These are phyloP conservation scores for Delichon dasypus DNA, from an alignment of 2,797 vertebrate species.

Conservation along the genomic window DNA sequence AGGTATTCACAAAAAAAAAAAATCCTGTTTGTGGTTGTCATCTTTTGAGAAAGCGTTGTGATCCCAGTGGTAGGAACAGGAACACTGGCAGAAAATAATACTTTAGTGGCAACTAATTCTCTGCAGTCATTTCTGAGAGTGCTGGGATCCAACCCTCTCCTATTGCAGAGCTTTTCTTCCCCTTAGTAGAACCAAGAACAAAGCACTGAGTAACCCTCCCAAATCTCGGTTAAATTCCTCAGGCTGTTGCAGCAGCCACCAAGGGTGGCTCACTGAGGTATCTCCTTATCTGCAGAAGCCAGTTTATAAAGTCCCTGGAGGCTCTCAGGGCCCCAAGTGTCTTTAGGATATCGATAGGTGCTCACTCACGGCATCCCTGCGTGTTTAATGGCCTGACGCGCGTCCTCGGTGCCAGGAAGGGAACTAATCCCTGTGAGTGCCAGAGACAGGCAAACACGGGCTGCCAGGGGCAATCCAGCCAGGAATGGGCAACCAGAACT, in stretches of 20 bases:
- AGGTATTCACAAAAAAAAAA: background rate
- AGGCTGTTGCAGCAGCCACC: background rate
- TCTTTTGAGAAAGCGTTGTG: background rate
- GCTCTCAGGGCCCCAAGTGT: background rate
- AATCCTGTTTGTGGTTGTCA: background rate
- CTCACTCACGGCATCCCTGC: background rate
- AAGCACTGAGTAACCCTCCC: background rate
- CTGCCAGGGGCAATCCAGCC: constrained; percentile 21
- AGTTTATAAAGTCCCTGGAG: background rate
- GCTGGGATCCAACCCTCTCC: background rate
- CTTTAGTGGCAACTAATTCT: background rate
- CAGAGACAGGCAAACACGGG: background rate
- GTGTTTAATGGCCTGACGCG: background rate
- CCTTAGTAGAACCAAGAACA: background rate
- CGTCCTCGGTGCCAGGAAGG: background rate
- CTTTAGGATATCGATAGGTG: background rate
- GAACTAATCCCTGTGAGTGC: background rate
- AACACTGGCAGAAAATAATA: background rate
- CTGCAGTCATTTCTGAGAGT: background rate
- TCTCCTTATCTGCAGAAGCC: background rate
- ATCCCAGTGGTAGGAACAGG: background rate
- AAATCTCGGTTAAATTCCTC: background rate
- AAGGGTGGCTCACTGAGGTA: background rate
- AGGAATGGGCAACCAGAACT: background rate
- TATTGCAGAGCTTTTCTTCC: background rate